Evolutionary conservation across 2,888 invertebrate genomes (phyloP).

Genomic region (Nemotelus nigrinus): DNA sequence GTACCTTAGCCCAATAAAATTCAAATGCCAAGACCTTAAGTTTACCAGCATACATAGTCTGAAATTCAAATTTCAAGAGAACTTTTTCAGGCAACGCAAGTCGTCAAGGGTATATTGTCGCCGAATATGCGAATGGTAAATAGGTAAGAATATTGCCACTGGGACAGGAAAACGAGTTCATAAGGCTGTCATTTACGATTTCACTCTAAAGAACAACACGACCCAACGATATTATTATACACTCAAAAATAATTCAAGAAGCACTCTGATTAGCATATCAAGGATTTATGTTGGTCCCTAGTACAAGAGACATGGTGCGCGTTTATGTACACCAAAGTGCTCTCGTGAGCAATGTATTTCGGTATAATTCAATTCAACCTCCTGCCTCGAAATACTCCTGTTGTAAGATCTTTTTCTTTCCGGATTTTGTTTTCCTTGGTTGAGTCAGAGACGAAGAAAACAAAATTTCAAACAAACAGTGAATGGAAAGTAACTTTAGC

Average conservation of each 20-base stretch:
- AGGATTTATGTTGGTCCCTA: background rate
- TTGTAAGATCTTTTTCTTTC: no score
- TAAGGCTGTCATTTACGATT: slow-evolving; percentile 2
- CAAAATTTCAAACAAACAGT: no score
- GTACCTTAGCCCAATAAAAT: no score
- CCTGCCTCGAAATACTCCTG: no score
- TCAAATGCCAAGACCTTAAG: no score
- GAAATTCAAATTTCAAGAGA: no score
- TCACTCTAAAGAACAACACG: background rate
- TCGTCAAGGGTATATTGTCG: no score
- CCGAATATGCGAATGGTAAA: background rate
- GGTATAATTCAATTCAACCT: background rate
- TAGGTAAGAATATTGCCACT: background rate
- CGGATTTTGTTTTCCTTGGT: no score
- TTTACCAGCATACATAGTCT: no score
- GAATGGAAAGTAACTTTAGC: no score
- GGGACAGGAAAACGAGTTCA: background rate
- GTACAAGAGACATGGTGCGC: background rate
- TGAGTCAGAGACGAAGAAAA: no score
- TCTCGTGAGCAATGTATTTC: background rate
- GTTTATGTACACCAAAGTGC: background rate
- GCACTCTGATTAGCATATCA: slow-evolving; percentile 8
- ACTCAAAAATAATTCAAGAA: slow-evolving; percentile 3
- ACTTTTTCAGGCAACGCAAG: no score
- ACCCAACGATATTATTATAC: background rate